Percentiles rank a stretch among this genome's conserved stretches.
Evolutionary conservation across 2,113 vertebrate species (phyloP).

Genomic region (Malurus alboscapulatus): DNA sequence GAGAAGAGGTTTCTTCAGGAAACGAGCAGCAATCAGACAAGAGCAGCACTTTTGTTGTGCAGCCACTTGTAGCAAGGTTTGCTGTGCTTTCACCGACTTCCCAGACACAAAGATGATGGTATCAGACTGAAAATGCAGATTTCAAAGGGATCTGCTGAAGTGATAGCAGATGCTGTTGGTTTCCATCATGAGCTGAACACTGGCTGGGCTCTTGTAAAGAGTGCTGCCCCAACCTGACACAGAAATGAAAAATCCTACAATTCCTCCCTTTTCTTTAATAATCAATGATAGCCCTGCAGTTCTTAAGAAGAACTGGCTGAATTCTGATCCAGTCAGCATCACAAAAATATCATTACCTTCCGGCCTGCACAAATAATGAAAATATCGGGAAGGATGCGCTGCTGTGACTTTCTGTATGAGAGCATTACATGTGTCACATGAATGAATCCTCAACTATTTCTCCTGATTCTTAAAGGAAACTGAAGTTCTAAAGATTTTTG

Average conservation of each 20-base stretch:
- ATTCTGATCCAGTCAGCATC: conserved; percentile 22
- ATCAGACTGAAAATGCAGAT: conserved; percentile 24
- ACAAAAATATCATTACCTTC: conserved; percentile 25
- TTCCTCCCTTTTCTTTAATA: background rate
- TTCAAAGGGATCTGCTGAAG: background rate
- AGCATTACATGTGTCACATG: background rate
- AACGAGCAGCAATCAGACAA: background rate
- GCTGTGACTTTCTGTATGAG: background rate
- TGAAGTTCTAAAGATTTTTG: background rate
- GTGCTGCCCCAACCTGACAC: background rate
- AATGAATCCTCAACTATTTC: background rate
- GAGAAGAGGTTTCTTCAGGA: background rate
- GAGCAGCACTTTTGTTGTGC: background rate
- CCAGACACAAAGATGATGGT: background rate
- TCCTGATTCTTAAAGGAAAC: background rate
- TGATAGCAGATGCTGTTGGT: background rate
- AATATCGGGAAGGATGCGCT: background rate
- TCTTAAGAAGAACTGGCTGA: conserved; percentile 14
- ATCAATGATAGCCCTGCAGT: background rate
- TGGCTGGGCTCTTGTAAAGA: background rate
- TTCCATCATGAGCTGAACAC: background rate
- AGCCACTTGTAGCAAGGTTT: background rate
- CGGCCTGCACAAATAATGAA: background rate
- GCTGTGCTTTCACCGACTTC: background rate
- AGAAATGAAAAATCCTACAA: background rate